These are phyloP conservation scores for Rhegmatorhina hoffmannsi DNA, from an alignment of 2,113 vertebrate species.

Conservation along the genomic window DNA sequence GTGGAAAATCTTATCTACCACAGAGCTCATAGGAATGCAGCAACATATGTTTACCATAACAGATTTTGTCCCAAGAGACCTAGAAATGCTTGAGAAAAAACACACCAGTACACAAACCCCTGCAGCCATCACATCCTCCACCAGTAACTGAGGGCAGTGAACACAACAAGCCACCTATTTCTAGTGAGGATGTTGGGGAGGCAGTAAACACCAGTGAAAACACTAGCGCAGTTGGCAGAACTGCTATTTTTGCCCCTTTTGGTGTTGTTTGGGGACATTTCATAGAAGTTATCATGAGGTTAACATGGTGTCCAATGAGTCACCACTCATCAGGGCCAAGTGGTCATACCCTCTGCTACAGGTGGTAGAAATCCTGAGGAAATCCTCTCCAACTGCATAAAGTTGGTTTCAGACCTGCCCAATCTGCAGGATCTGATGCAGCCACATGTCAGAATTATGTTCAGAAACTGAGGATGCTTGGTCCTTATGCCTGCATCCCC, in stretches of 20 bases:
- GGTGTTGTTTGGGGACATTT: neutral
- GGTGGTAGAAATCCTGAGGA: no score
- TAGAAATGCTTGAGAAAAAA: neutral
- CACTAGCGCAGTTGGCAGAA: neutral
- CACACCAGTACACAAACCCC: neutral
- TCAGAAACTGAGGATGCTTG: neutral
- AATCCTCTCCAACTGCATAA: neutral
- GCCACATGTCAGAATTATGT: neutral
- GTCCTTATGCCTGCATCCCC: neutral
- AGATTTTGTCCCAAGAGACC: neutral
- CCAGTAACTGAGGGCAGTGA: neutral
- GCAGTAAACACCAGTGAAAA: neutral
- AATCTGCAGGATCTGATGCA: neutral
- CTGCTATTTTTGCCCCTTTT: neutral
- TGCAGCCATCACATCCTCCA: neutral
- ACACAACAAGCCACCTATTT: neutral
- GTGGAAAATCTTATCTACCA: neutral
- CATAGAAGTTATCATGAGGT: neutral
- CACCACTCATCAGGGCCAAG: no score
- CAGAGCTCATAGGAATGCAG: neutral
- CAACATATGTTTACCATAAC: neutral
- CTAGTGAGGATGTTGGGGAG: neutral
- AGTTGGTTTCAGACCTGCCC: neutral
- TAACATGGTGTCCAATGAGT: neutral
- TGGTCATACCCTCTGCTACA: neutral